Base-by-base conservation (phyloP, 2,797 vertebrate species). In the Enteromius mattozi region DNA sequence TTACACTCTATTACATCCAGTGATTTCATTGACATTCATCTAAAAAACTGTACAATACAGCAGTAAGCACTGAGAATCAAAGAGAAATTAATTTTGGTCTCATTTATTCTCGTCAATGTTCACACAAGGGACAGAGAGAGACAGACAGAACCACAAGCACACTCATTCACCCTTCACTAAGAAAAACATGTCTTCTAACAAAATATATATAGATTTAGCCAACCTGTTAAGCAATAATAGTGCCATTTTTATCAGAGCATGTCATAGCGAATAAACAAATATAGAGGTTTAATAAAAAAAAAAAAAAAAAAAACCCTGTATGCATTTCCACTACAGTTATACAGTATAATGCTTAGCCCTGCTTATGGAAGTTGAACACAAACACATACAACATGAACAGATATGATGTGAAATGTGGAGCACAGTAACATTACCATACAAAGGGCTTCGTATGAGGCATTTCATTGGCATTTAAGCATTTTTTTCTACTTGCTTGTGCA, bases 1-100 rank as follows among this genome's bases (percentile, higher is more conserved):
- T 81, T 90, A 86, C 83, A 86, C 88, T 69, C 47, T 84, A 89
- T 87, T 88, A 87, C 87, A 88, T 89, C 86, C 89, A 89, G 85
- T 71, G 88, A 90, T 85, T 84, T 86, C 88, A 79, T 86, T 83
- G 88, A 89, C 88, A 85, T 88, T 89, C 92, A 89, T 93, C 91
- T 86, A 85, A 86, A 85, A 84, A 87, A 77, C 86, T 90, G 82
- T 86, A 92, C 88, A 88, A 82, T 86, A 88, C 70, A 90, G 88
- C 88, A 86, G 86, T 84, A 86, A 88, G 89, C 90, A 92, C 88
- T 80, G 69, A 84, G 84, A 80, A 88, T 82, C 79, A 70, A 75
- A 70, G 68, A 68, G 82, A 87, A 75, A 76, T 82, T 72, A 1
- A 81, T 88, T 87, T 89, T 86, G 86, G 86, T 89, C 85, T 83